Base-by-base conservation (phyloP, 1,140 invertebrate genomes). In the Caenorhabditis latens region DNA sequence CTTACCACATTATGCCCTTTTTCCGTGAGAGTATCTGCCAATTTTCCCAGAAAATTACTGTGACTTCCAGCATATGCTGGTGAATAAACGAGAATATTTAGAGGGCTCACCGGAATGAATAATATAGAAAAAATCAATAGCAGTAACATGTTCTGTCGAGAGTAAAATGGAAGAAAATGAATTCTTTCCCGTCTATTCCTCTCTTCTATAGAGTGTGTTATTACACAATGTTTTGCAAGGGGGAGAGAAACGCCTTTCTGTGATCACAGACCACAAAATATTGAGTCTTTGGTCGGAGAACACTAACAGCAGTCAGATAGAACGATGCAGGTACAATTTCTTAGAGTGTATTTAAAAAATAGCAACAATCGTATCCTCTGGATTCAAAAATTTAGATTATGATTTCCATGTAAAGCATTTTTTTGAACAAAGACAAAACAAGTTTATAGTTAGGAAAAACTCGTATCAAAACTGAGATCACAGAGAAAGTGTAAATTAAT, bases 1-100 rank as follows among this genome's bases (percentile, higher is more conserved):
- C 65, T 71, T 19, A 71, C 65, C 65, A 71, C 65, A 71, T 71
- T 71, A 71, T 71, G 65, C 16, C 65, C 40, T n/a, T 8, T 71
- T 19, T 43, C 65, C 19, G 65, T 71, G 4, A 71, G 19, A 19
- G 65, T 43, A 43, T 71, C 65, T 13, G 65, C 65, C 11, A 71
- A n/a, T n/a, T 71, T 71, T 14, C 65, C 65, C 40, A 71, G n/a
- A 71, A 71, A 71, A 43, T 71, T 71, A 46, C 65, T 71, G 42
- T 71, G 65, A 71, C 65, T 71, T 6, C 40, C 65, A 24, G 65
- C 65, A 19, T 43, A 71, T 8, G 65, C 65, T 14, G 65, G 65
- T 7, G 65, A 43, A 71, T 71, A 71, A 46, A 71, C 65, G 11
- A 71, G 19, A 71, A 71, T 71, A 43, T 71, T 71, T 8, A 71